phyloP scores from a whole-genome alignment of 1,140 invertebrate genomes.

The Branchinecta lynchi region DNA sequence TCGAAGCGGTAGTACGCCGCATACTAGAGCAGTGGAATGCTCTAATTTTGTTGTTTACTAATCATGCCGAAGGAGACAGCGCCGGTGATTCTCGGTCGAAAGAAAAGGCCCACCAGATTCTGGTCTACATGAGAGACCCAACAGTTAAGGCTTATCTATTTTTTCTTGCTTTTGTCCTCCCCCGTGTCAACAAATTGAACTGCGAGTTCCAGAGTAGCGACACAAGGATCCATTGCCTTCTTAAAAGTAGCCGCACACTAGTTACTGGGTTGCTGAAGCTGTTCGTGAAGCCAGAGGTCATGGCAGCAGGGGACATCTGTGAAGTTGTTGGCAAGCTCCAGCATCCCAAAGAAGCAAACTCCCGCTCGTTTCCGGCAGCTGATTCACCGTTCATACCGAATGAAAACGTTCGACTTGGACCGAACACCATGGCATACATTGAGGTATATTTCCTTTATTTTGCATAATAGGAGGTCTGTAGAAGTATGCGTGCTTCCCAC shows the following conservation, averaged over 20 bases:
- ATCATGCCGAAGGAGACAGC: constrained; percentile 6
- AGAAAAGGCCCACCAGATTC: constrained; percentile 2
- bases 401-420: background rate
- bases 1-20: background rate
- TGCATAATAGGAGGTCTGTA: background rate
- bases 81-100: background rate
- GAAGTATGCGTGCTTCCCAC: background rate
- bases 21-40: constrained; percentile 8
- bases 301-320: background rate
- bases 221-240: constrained; percentile 10
- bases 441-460: constrained; percentile 3
- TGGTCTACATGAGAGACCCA: constrained; percentile 2
- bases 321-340: constrained; percentile 1
- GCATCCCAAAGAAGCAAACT: background rate
- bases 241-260: constrained; percentile 7
- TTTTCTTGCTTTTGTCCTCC: background rate
- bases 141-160: background rate
- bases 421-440: background rate
- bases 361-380: background rate
- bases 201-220: background rate
- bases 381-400: background rate
- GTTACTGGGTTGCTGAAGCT: background rate
- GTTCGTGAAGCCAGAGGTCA: background rate
- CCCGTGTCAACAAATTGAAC: constrained; percentile 1
- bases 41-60: constrained; percentile 3